A percentile compares a stretch with the other conserved stretches of the same genome.
Conservation (phyloP, 2,797 vertebrate genomes). For the Urosaurus nigricauda region DNA sequence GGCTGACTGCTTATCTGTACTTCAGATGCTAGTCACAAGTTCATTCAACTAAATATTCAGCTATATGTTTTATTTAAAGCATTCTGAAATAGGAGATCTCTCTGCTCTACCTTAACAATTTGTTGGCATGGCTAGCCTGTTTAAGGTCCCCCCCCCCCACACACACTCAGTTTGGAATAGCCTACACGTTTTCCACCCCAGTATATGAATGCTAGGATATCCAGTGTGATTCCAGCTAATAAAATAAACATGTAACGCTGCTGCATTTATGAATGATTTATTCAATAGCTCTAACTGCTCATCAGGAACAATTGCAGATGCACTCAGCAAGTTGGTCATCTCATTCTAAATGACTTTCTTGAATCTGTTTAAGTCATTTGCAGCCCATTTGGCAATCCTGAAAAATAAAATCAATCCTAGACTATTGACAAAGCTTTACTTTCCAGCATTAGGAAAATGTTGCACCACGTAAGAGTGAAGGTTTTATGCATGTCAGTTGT, state of each 20-base stretch:
- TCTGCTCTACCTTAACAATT: not conserved
- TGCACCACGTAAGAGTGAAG: not conserved
- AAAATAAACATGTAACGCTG: constrained; percentile 14
- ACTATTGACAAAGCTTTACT: constrained; percentile 2
- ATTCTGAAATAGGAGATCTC: not conserved
- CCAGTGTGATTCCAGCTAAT: not conserved
- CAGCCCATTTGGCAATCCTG: not conserved
- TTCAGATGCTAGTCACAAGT: too few relatives aligned
- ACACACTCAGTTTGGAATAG: not conserved
- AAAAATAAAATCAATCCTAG: constrained; percentile 11
- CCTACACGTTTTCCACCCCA: not conserved
- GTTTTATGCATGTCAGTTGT: not conserved
- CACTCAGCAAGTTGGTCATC: not conserved
- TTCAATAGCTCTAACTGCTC: not conserved
- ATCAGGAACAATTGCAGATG: constrained; percentile 30
- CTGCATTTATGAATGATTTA: constrained; percentile 14
- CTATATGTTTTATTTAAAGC: not conserved
- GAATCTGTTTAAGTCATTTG: constrained; percentile 25
- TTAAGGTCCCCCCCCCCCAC: not conserved
- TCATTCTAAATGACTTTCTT: not conserved
- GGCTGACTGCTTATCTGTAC: not conserved
- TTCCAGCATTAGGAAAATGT: not conserved
- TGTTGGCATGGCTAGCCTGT: not conserved
- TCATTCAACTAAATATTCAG: not conserved
- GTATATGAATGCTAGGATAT: not conserved